A percentile compares a stretch with the other conserved stretches of the same genome.
Conservation (phyloP, 2,888 invertebrate species). For the Parasteatoda lunata region DNA sequence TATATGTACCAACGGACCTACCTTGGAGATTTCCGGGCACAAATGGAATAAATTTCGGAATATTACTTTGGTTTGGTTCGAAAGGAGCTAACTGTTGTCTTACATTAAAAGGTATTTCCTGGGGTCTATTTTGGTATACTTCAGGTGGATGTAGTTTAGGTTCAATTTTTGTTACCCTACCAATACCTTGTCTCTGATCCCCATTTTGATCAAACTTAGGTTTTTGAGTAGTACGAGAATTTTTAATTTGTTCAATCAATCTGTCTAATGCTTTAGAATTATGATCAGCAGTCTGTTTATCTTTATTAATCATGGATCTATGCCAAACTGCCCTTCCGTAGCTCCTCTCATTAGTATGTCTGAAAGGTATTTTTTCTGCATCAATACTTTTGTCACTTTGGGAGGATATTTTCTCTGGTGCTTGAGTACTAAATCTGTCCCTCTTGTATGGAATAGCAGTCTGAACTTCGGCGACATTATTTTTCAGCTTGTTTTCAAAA, state of each 20-base stretch:
- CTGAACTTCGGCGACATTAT: not conserved
- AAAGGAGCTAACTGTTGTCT: not conserved
- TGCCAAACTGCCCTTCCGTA: slow-evolving; percentile 52
- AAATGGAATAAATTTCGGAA: not conserved
- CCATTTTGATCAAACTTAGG: too few relatives aligned
- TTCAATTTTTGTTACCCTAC: slow-evolving; percentile 8
- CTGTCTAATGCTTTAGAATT: not conserved
- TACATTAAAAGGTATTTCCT: not conserved
- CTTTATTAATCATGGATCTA: slow-evolving; percentile 25
- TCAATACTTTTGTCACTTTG: not conserved
- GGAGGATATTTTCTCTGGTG: not conserved
- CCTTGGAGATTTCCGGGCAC: not conserved
- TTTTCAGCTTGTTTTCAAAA: not conserved
- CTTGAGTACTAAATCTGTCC: too few relatives aligned
- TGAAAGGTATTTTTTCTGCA: not conserved
- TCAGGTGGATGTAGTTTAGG: too few relatives aligned
- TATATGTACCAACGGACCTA: not conserved
- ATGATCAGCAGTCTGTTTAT: not conserved
- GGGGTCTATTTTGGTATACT: not conserved
- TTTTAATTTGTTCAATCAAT: not conserved
- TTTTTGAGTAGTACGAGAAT: not conserved
- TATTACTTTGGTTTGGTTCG: not conserved
- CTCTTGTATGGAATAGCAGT: not conserved
- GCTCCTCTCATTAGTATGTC: slow-evolving; percentile 21
- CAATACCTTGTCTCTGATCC: not conserved